These are phyloP conservation scores for Eptesicus fuscus DNA, from an alignment of 2,113 vertebrate genomes.

Conservation along the genomic window DNA sequence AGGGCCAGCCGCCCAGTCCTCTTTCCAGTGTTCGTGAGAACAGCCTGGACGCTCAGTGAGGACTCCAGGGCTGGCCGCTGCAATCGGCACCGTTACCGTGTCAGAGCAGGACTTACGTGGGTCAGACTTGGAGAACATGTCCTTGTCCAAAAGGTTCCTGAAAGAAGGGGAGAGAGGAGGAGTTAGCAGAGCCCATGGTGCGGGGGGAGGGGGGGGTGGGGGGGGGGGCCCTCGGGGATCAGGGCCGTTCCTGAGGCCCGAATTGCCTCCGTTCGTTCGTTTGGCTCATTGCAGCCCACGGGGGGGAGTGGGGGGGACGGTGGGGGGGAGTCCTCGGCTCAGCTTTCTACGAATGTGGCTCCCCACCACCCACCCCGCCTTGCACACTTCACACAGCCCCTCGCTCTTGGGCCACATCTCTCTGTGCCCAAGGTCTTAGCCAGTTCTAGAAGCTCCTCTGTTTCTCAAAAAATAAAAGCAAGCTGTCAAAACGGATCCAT, in stretches of 20 bases:
- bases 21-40: neutral
- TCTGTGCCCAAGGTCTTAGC: neutral
- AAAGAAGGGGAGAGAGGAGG: conserved; percentile 37
- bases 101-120: conserved; percentile 87
- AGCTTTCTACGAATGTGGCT: neutral
- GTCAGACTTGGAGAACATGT: conserved; percentile 98
- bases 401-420: neutral
- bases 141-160: conserved; percentile 95
- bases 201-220: neutral
- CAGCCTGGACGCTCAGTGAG: neutral
- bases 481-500: neutral
- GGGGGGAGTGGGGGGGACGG: neutral
- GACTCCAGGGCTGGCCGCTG: rapidly evolving
- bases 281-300: neutral
- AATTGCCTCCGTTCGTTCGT: neutral
- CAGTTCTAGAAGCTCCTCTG: neutral
- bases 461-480: neutral
- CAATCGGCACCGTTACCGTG: too few species aligned
- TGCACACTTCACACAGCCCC: neutral
- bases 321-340: neutral
- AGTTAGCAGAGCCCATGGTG: neutral
- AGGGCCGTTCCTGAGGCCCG: neutral
- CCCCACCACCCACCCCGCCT: neutral
- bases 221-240: too few species aligned
- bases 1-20: neutral